Evolutionary conservation across 1,140 invertebrate genomes (phyloP).

Genomic region (Drosophila eugracilis): DNA sequence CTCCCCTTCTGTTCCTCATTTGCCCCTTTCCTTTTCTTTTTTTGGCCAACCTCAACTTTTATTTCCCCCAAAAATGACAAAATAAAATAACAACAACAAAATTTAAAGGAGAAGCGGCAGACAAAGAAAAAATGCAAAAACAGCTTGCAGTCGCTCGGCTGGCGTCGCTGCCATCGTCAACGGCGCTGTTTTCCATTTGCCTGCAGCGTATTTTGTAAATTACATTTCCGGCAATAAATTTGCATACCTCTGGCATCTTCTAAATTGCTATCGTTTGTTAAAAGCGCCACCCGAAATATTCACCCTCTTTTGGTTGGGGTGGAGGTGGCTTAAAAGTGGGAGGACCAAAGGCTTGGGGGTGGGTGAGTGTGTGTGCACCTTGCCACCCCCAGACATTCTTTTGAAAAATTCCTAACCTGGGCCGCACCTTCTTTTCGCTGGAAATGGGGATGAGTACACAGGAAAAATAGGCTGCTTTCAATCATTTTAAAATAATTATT

Average conservation of each 20-base stretch:
- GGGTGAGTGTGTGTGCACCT: conserved; percentile 36
- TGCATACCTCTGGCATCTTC: conserved; percentile 85
- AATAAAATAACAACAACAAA: conserved; percentile 17
- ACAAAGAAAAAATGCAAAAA: conserved; percentile 45
- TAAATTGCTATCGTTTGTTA: conserved; percentile 84
- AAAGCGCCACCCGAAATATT: conserved; percentile 63
- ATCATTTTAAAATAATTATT: too few species aligned
- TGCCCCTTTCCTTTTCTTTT: conserved; percentile 6
- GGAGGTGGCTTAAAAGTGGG: background rate
- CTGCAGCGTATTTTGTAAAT: conserved; percentile 84
- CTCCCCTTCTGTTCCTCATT: background rate
- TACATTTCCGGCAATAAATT: conserved; percentile 85
- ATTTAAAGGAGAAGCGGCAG: conserved; percentile 1
- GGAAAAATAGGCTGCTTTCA: background rate
- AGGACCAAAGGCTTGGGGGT: background rate
- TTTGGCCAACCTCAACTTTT: conserved; percentile 48
- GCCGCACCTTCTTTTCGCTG: conserved; percentile 53
- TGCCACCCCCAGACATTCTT: conserved; percentile 29
- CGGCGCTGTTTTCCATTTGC: conserved; percentile 50
- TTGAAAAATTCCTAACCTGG: conserved; percentile 44
- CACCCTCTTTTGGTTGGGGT: conserved; percentile 10
- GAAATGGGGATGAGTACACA: conserved; percentile 17
- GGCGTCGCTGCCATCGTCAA: conserved; percentile 6
- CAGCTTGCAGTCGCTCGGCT: conserved; percentile 39
- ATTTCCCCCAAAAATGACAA: conserved; percentile 36